These are phyloP conservation scores for Bungarus multicinctus DNA, from an alignment of 2,113 vertebrate species.

Conservation along the genomic window DNA sequence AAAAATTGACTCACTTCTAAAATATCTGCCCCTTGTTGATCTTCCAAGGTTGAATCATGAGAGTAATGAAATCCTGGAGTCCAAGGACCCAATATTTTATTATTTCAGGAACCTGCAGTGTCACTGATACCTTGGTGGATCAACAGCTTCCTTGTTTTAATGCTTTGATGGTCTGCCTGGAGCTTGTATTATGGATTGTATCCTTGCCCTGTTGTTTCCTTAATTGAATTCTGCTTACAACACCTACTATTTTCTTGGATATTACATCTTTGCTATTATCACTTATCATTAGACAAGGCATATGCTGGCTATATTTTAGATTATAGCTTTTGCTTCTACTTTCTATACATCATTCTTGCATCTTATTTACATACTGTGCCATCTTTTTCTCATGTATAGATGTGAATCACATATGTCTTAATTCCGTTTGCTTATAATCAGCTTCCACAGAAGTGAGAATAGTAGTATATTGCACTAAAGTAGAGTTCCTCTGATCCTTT, in stretches of 20 bases:
- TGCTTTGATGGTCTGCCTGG: not conserved
- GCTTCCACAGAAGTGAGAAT: not conserved
- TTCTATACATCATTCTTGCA: not conserved
- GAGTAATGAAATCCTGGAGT: not conserved
- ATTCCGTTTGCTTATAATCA: not conserved
- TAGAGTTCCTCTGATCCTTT: not conserved
- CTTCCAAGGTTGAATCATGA: not conserved
- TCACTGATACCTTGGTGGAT: not conserved
- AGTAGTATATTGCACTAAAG: not conserved
- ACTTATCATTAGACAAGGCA: not conserved
- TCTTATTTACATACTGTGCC: not conserved
- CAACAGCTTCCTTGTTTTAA: not conserved
- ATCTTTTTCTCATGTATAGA: not conserved
- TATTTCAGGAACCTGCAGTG: not conserved
- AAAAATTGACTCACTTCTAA: not conserved
- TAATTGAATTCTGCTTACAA: not conserved
- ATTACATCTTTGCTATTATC: not conserved
- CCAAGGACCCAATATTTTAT: not conserved
- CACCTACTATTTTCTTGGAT: not conserved
- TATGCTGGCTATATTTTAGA: not conserved
- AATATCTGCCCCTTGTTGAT: not conserved
- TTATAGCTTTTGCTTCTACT: not conserved
- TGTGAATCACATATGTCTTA: not conserved
- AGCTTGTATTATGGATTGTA: not conserved
- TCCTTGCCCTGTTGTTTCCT: not conserved